Base-by-base conservation (phyloP, 2,797 vertebrate genomes). In the Salmo trutta region DNA sequence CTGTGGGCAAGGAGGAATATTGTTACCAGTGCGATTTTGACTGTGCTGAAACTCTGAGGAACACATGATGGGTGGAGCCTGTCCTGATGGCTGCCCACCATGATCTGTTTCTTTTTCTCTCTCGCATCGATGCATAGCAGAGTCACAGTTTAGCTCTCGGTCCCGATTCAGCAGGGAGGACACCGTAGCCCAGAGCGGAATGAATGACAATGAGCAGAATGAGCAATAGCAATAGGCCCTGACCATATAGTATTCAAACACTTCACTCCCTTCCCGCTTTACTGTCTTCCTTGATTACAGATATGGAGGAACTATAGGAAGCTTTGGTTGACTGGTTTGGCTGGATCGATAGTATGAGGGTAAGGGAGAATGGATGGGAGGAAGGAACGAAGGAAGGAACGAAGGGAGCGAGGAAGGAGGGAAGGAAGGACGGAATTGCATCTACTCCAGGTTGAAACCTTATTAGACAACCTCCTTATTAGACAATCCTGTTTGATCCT, bases 11-110 rank as follows among this genome's bases (percentile, higher is more conserved):
- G 19, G 52, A 73, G n/a, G 29, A n/a, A 73, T 36, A 6, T 3
- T 17, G 71, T 73, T 31, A 72, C 54, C 51, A 24, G 8, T 72
- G 21, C 47, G 4, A 7, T 73, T 29, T 64, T 56, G 71, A 73
- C 52, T 33, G 71, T 33, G 29, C 17, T 59, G 71, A 27, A 27
- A 29, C 59, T 64, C 59, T 12, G 59, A 59, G 56, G 15, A 29
- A 66, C 64, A 66, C 17, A 17, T 29, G 64, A 7, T 31, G 24
- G 16, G 5, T 6, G 51, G 29, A 31, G 71, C 15, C 51, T 53
- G 27, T 52, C 69, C 69, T 41, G 69, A 71, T 71, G 41, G 16
- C 15, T 31, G 51, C 51, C 71, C 51, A 29, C 51, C 27, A 5
- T 53, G 21, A 53, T 73, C 27, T n/a, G 17, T 73, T 73, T 2